Base-by-base conservation (phyloP, 92 coral and sea anemone species). In the Paramuricea clavata region DNA sequence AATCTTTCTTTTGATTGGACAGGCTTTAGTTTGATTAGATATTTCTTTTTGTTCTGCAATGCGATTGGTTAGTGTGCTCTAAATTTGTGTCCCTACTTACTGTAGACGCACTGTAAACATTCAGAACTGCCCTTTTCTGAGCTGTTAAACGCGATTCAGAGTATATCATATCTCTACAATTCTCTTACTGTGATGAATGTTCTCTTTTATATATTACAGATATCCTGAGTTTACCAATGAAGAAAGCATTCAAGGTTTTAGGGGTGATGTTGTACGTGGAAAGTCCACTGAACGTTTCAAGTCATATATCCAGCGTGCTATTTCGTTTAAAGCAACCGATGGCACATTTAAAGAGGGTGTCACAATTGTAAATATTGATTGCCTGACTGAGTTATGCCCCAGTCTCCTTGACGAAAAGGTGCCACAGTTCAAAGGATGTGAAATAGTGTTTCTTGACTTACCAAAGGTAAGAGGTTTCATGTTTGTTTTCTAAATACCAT, bases 391-490 rank as follows among this genome's bases (percentile, higher is more conserved):
- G 33, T 34, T 71, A 13, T 32, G 19, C 17, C 49, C 16, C 6
- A 1, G 43, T 25, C 21, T 9, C 2, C 6, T 71, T 12, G 41
- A 3, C 5, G 52, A 23, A 2, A 30, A 36, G 2, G 77, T 71
- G 2, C 47, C 47, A 39, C 5, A 9, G 1, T 71, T 71, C 16
- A 71, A 30, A 2, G 77, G 77, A 32, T 17, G 43, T 32, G 50
- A 36, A 10, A 32, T 71, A 25, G 49, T 71, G 47, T 71, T 71
- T 34, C 13, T 36, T 1, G 77, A 71, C 41, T 32, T 71, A 23
- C 77, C 77, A 34, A 71, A 71, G 77, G 77, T 71, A 13, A 13
- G 39, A n/a, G n/a, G n/a, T n/a, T n/a, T n/a, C n/a, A n/a, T n/a
- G n/a, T n/a, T n/a, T n/a, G n/a, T n/a, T n/a, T n/a, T n/a, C n/a